Percentiles rank a stretch among this genome's conserved stretches.
phyloP scores from a whole-genome alignment of 2,797 vertebrate species.

The Rhinella marina region DNA sequence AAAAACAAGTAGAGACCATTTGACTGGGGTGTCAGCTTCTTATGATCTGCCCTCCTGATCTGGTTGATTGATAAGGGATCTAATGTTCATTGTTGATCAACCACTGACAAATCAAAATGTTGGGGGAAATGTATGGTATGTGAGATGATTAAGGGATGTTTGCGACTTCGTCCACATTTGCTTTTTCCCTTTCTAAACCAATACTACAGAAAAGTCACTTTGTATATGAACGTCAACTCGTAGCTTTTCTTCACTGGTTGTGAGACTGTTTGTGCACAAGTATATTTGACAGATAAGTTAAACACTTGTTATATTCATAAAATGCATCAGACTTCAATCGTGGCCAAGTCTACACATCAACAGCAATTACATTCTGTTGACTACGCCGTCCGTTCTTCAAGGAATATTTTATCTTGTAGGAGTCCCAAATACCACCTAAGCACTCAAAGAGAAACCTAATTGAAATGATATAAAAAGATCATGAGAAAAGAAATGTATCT shows the following conservation, averaged over 20 bases:
- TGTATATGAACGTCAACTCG: neutral
- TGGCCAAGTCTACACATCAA: neutral
- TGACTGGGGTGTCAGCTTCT: neutral
- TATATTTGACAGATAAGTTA: neutral
- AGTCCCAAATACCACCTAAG: neutral
- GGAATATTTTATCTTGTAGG: neutral
- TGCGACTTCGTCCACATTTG: neutral
- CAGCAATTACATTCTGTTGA: conserved; percentile 7
- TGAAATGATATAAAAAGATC: conserved; percentile 38
- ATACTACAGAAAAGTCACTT: conserved; percentile 5
- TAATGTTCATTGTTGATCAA: conserved; percentile 23
- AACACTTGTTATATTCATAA: conserved; percentile 8
- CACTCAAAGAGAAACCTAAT: neutral
- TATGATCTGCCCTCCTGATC: neutral
- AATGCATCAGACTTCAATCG: neutral
- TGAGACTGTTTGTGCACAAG: neutral
- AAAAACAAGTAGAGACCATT: too few relatives aligned
- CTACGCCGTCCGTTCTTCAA: conserved; percentile 20
- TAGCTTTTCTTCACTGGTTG: neutral
- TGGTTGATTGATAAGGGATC: neutral
- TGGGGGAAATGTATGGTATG: neutral
- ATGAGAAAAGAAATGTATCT: conserved; percentile 5
- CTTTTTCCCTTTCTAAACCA: neutral
- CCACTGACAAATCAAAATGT: neutral
- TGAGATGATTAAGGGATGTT: neutral